A percentile compares a stretch with the other conserved stretches of the same genome.
Conservation (phyloP, 2,797 vertebrate species). For the Stomatorhinus walkeri region DNA sequence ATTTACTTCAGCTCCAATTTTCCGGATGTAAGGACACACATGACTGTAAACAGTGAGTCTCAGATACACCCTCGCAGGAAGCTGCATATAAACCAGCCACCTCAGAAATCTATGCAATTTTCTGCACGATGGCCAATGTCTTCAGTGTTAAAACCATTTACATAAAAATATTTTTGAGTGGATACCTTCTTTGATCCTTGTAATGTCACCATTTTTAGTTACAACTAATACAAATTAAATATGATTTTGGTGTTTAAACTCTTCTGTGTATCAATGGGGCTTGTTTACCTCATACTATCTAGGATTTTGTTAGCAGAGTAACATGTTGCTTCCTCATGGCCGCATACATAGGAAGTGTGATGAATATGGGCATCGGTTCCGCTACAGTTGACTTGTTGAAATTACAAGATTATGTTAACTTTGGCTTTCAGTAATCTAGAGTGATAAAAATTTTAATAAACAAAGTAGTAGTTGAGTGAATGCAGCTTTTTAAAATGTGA, state of each 20-base stretch:
- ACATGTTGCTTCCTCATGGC: not conserved
- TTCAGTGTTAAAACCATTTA: not conserved
- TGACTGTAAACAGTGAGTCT: not conserved
- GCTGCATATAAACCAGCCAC: not conserved
- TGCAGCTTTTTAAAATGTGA: not conserved
- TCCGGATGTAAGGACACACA: not conserved
- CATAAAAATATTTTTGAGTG: not conserved
- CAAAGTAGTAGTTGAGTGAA: not conserved
- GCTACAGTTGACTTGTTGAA: not conserved
- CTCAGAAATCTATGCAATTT: not conserved
- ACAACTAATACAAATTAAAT: not conserved
- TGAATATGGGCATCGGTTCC: not conserved
- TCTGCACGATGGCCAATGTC: not conserved
- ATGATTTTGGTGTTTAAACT: not conserved
- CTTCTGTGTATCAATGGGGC: not conserved
- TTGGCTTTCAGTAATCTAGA: not conserved
- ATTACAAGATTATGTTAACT: not conserved
- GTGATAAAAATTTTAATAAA: not conserved
- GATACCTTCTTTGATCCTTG: not conserved
- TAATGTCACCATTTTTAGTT: not conserved
- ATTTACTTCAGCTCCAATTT: not conserved
- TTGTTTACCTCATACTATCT: not conserved
- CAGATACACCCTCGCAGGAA: not conserved
- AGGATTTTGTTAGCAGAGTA: not conserved
- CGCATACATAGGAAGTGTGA: not conserved